phyloP scores from a whole-genome alignment of 1,140 invertebrate genomes.

The Phymastichus coffea region DNA sequence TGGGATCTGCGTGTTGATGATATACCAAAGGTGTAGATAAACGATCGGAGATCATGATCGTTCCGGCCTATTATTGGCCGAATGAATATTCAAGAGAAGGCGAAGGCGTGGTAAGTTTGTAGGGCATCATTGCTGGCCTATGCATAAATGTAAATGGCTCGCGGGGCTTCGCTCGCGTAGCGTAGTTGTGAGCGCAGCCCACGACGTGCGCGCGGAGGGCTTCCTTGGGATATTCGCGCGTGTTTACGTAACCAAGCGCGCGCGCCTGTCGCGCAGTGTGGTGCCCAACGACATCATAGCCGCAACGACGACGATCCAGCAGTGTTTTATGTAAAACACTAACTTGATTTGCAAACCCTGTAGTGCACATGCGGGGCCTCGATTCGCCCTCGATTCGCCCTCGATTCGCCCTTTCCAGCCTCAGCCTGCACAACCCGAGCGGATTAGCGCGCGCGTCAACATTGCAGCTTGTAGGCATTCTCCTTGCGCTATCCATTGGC shows the following conservation, averaged over 20 bases:
- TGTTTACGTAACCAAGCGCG: neutral
- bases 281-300: conserved; percentile 2
- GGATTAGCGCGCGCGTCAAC: no score
- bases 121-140: neutral
- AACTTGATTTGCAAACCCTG: neutral
- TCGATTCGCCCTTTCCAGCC: no score
- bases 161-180: conserved; percentile 1
- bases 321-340: conserved; percentile 6
- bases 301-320: neutral
- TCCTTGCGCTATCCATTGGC: no score
- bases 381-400: neutral
- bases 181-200: no score
- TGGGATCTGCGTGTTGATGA: no score
- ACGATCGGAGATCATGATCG: no score
- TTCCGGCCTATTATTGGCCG: no score
- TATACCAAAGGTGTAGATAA: no score
- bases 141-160: neutral
- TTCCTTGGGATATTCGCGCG: neutral
- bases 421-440: no score
- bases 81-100: neutral
- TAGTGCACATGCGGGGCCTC: neutral
- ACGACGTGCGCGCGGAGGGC: neutral
- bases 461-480: no score
- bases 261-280: neutral
- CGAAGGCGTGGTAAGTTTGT: neutral